Percentiles rank a stretch among this genome's conserved stretches.
These are phyloP conservation scores for Meandrina meandrites DNA, from an alignment of 92 coral and sea anemone species.

Conservation along the genomic window DNA sequence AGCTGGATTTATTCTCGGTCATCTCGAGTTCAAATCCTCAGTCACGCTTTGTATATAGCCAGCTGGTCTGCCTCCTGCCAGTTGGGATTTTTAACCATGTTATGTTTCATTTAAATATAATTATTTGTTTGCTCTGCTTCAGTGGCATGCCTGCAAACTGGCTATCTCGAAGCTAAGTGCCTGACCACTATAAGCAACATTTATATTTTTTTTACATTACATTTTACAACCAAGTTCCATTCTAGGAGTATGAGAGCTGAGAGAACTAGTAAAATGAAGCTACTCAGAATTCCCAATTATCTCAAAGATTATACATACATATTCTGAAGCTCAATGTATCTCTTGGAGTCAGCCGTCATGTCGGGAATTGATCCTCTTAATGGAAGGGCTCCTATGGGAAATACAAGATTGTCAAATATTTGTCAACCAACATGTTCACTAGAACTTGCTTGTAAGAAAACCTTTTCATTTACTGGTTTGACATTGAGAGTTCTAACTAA, in stretches of 20 bases:
- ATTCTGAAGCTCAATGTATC: constrained; percentile 90
- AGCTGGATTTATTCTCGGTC: too few relatives aligned
- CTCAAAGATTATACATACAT: constrained; percentile 63
- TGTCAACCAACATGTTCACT: not conserved
- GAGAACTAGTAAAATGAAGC: not conserved
- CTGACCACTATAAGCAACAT: too few relatives aligned
- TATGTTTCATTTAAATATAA: too few relatives aligned
- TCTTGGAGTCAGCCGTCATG: constrained; percentile 96
- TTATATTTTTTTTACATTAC: too few relatives aligned
- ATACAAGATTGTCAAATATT: not conserved
- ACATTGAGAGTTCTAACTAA: too few relatives aligned
- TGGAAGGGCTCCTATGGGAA: constrained; percentile 76
- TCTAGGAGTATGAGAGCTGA: not conserved
- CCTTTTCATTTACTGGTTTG: not conserved
- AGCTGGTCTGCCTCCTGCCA: too few relatives aligned
- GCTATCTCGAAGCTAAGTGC: too few relatives aligned
- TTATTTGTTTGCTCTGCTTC: too few relatives aligned
- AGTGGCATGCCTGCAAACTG: too few relatives aligned
- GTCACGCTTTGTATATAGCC: too few relatives aligned
- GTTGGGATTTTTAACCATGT: too few relatives aligned
- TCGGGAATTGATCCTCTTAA: constrained; percentile 97
- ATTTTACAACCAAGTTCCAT: not conserved
- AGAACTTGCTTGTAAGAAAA: not conserved
- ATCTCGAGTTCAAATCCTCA: too few relatives aligned
- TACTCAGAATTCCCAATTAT: not conserved